phyloP scores from a whole-genome alignment of 2,888 invertebrate species.

The Andrena bicolor region DNA sequence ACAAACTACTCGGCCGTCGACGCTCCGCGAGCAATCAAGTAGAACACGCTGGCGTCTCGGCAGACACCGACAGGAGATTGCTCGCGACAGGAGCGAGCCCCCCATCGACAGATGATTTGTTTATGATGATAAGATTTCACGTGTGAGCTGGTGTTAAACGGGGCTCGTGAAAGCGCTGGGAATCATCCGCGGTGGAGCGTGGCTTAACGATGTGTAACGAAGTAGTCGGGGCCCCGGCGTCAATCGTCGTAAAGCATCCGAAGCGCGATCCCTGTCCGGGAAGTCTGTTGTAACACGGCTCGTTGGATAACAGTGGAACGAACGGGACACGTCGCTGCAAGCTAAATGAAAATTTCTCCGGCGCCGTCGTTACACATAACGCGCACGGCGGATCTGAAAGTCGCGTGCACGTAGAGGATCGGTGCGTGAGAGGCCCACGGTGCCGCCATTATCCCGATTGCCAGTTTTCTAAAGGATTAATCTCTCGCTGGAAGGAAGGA shows the following conservation, averaged over 20 bases:
- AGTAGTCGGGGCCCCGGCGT: constrained; percentile 61
- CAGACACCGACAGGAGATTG: constrained; percentile 22
- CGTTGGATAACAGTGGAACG: constrained; percentile 36
- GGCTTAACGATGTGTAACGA: constrained; percentile 71
- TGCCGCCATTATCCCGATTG: constrained; percentile 54
- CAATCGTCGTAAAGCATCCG: constrained; percentile 67
- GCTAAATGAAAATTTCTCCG: constrained; percentile 62
- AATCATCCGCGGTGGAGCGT: constrained; percentile 36
- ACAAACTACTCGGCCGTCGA: constrained; percentile 25
- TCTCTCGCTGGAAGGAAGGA: constrained; percentile 10
- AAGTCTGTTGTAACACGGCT: constrained; percentile 45
- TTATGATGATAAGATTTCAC: constrained; percentile 74
- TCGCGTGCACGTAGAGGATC: constrained; percentile 11
- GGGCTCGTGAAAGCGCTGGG: constrained; percentile 53
- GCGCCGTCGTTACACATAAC: constrained; percentile 63
- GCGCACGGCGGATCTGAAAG: constrained; percentile 42
- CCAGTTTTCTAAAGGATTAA: constrained; percentile 61
- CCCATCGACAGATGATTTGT: constrained; percentile 72
- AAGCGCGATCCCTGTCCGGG: constrained; percentile 52
- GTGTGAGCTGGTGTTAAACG: constrained; percentile 42
- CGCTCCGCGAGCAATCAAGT: constrained; percentile 38
- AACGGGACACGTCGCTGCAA: constrained; percentile 29
- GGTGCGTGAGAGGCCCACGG: constrained; percentile 24
- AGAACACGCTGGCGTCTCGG: constrained; percentile 24
- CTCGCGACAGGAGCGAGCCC: constrained; percentile 57